Percentiles rank a stretch among this genome's conserved stretches.
phyloP scores from a whole-genome alignment of 2,113 vertebrate genomes.

The Entomyzon cyanotis region DNA sequence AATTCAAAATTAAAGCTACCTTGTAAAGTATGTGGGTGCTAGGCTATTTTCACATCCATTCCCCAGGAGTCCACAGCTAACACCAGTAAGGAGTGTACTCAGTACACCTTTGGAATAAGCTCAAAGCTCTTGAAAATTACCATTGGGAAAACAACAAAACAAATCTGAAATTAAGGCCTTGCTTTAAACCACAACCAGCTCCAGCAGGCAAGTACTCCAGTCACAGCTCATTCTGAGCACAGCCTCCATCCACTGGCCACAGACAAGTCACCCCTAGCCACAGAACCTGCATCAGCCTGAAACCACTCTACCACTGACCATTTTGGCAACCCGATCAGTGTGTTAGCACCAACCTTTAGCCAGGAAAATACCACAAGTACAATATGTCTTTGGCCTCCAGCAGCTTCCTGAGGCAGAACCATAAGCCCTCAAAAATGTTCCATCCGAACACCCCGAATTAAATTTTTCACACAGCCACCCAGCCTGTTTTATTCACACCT shows the following conservation, averaged over 20 bases:
- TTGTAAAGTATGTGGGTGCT: background rate
- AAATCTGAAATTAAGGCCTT: background rate
- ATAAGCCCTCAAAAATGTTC: background rate
- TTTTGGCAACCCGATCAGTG: fast-evolving
- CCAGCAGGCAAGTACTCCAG: background rate
- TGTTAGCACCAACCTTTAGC: background rate
- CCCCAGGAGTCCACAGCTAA: background rate
- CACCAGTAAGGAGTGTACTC: background rate
- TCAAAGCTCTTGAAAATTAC: background rate
- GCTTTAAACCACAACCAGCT: background rate
- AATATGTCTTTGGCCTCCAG: background rate
- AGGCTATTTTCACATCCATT: background rate
- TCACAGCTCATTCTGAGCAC: background rate
- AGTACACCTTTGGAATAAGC: background rate
- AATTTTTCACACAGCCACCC: background rate
- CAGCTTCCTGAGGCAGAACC: background rate
- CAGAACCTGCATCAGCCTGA: background rate
- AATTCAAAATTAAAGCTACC: background rate
- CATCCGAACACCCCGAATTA: background rate
- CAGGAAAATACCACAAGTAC: background rate
- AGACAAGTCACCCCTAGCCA: background rate
- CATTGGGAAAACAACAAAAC: background rate
- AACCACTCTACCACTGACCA: background rate
- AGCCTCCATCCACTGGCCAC: background rate
- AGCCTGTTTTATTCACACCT: background rate